These are phyloP conservation scores for Notospermus geniculatus DNA, from an alignment of 1,140 invertebrate genomes.

Conservation along the genomic window DNA sequence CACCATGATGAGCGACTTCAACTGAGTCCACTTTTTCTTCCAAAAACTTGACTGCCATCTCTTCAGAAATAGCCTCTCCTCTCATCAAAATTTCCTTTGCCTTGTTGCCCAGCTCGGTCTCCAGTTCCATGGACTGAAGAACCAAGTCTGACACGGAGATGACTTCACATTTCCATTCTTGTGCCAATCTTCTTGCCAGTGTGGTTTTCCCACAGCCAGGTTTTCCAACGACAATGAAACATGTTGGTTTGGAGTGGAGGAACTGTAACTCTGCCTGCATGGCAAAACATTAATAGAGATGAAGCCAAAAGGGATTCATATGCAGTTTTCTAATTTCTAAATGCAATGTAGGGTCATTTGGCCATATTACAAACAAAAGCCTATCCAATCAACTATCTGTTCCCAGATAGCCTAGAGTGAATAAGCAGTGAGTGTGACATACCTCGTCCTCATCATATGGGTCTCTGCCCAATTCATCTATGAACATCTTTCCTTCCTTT, in stretches of 20 bases:
- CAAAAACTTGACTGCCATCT: slow-evolving; percentile 50
- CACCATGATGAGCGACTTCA: slow-evolving; percentile 55
- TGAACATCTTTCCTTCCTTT: slow-evolving; percentile 27
- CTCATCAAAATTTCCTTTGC: slow-evolving; percentile 45
- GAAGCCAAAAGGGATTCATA: no score
- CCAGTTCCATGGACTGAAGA: slow-evolving; percentile 43
- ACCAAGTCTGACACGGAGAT: slow-evolving; percentile 49
- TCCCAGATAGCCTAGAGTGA: no score
- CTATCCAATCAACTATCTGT: no score
- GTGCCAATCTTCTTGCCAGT: slow-evolving; percentile 48
- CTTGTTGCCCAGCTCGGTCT: slow-evolving; percentile 48
- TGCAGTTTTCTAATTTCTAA: not conserved
- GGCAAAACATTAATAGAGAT: slow-evolving; percentile 8
- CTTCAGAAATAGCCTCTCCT: slow-evolving; percentile 52
- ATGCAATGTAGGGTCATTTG: not conserved
- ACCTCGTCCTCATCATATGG: slow-evolving; percentile 52
- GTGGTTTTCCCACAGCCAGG: slow-evolving; percentile 53
- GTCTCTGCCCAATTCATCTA: slow-evolving; percentile 39
- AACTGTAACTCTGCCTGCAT: slow-evolving; percentile 51
- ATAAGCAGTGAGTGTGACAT: not conserved
- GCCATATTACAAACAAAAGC: no score
- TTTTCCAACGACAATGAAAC: slow-evolving; percentile 55
- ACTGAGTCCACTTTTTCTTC: slow-evolving; percentile 55
- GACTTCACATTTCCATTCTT: slow-evolving; percentile 41
- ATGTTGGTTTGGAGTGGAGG: slow-evolving; percentile 55